phyloP scores from a whole-genome alignment of 2,888 invertebrate species.

The Ceratothoa steindachneri region DNA sequence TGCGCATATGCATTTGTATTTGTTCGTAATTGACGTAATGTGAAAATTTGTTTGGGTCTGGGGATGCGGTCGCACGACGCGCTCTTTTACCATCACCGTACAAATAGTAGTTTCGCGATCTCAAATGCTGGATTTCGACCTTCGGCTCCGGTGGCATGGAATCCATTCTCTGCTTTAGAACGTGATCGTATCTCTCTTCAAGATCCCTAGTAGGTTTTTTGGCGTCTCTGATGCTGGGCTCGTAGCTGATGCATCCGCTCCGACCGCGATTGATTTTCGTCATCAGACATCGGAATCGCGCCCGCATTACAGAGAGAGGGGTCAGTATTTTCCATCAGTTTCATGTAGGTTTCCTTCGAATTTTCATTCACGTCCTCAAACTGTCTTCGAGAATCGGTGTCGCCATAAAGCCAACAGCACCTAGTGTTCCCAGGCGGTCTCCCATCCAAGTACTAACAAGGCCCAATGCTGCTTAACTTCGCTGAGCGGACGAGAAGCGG shows the following conservation, averaged over 20 bases:
- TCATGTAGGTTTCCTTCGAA: background rate
- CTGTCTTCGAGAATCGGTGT: background rate
- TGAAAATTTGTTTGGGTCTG: slow-evolving; percentile 18
- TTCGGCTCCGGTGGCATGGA: slow-evolving; percentile 33
- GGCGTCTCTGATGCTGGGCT: slow-evolving; percentile 59
- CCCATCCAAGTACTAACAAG: too few species aligned
- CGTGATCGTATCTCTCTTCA: slow-evolving; percentile 57
- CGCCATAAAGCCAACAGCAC: too few species aligned
- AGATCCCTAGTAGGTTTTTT: slow-evolving; percentile 61
- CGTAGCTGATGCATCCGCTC: slow-evolving; percentile 58
- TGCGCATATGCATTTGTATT: slow-evolving; percentile 45
- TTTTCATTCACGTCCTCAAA: slow-evolving; percentile 51
- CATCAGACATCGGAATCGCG: slow-evolving; percentile 49
- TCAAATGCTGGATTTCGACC: slow-evolving; percentile 26
- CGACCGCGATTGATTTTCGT: slow-evolving; percentile 50
- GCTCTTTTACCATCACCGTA: slow-evolving; percentile 19
- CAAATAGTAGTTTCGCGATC: slow-evolving; percentile 35
- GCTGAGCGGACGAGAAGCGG: too few species aligned
- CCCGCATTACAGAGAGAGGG: slow-evolving; percentile 3
- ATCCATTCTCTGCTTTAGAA: slow-evolving; percentile 52
- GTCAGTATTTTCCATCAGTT: background rate
- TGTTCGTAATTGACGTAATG: slow-evolving; percentile 46
- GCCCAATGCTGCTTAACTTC: too few species aligned
- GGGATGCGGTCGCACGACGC: background rate
- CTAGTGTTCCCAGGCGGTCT: too few species aligned